Base-by-base conservation (phyloP, 2,113 vertebrate species). In the Esox niger region DNA sequence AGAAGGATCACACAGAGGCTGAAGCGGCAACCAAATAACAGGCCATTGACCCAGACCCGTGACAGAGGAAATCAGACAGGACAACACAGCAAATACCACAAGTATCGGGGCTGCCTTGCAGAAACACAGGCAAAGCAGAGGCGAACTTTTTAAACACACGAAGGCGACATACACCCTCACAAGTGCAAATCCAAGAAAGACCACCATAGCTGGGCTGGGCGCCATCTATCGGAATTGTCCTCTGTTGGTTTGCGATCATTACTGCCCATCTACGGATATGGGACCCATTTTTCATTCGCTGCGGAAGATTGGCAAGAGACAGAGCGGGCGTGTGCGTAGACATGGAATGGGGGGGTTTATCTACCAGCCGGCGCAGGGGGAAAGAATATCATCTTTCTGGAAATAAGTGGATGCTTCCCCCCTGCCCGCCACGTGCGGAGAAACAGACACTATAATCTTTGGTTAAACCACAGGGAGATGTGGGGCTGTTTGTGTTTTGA, bases 171-270 rank as follows among this genome's bases (percentile, higher is more conserved):
- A 74, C 21, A 8, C 29, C 21, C 66, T 38, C 64, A 69, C 83
- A 82, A 88, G 76, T 86, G 85, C 86, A 76, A 87, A 86, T 76
- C 76, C 75, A 81, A 89, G 87, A 84, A 88, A 85, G 84, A 76
- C 78, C 56, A 64, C 77, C 79, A 79, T 86, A 82, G 76, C 78
- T 6, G 70, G 80, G 75, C 79, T 62, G 81, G 80, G 78, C 79
- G 78, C 83, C 80, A 87, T 90, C 87, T 74, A 75, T 87, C 85
- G 81, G 85, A 79, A 15, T 74, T 87, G 81, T 82, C 81, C 83
- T 83, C 84, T 84, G 88, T 85, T 79, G 83, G 79, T 84, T 87
- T 84, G 73, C 73, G 78, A 78, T 86, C 86, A 84, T 88, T 90
- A 87, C 79, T 88, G 78, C 77, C 73, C 73, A 81, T 86, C 84